phyloP scores from a whole-genome alignment of 2,113 vertebrate species.

The Oenanthe oenanthe region DNA sequence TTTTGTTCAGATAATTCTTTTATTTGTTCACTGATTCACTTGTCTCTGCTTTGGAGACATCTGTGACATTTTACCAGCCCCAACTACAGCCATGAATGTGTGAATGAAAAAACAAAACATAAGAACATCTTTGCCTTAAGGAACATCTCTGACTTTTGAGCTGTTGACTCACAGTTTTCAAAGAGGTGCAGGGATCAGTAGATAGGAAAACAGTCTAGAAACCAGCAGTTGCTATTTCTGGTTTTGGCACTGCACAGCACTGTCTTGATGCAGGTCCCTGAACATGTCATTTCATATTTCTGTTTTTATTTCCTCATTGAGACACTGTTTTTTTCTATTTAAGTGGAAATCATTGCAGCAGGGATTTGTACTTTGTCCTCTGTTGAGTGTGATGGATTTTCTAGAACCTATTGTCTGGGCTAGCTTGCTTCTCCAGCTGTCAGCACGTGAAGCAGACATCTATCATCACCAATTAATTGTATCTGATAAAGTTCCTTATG shows the following conservation, averaged over 20 bases:
- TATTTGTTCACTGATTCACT: background rate
- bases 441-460: constrained; percentile 12
- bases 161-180: background rate
- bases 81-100: background rate
- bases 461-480: constrained; percentile 53
- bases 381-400: constrained; percentile 20
- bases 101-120: background rate
- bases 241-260: background rate
- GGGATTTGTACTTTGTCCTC: background rate
- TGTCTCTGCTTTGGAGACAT: background rate
- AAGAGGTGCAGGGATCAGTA: background rate
- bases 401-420: background rate
- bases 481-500: constrained; percentile 26
- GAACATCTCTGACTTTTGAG: background rate
- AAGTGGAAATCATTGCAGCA: constrained; percentile 9
- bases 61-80: background rate
- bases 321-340: background rate
- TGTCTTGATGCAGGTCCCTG: background rate
- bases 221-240: background rate
- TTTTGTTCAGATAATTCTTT: background rate
- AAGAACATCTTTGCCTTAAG: background rate
- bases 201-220: background rate
- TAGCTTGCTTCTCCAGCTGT: constrained; percentile 26
- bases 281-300: background rate
- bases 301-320: background rate